Percentiles rank a stretch among this genome's conserved stretches.
phyloP scores from a whole-genome alignment of 2,797 vertebrate species.

The Tympanoctomys barrerae region DNA sequence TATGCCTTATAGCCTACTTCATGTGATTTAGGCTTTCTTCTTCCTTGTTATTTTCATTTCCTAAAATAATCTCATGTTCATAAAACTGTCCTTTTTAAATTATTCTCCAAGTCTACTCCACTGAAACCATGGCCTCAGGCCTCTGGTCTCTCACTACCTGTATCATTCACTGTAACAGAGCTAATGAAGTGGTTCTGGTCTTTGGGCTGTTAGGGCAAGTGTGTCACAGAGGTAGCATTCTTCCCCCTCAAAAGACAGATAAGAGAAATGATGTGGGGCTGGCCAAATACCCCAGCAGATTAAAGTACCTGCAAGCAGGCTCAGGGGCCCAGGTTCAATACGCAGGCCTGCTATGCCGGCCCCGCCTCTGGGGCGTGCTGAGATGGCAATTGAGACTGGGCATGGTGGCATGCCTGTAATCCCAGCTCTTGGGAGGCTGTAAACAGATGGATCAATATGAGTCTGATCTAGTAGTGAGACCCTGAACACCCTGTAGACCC shows the following conservation, averaged over 20 bases:
- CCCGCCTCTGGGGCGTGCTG: too few relatives aligned
- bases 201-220: slow-evolving; percentile 7
- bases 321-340: too few relatives aligned
- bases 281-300: too few relatives aligned
- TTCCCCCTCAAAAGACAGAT: not conserved
- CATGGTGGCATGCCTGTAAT: too few relatives aligned
- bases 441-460: too few relatives aligned
- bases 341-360: too few relatives aligned
- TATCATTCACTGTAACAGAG: not conserved
- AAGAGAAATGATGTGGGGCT: not conserved
- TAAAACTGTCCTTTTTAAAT: slow-evolving; percentile 29
- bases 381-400: too few relatives aligned
- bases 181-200: not conserved
- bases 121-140: not conserved
- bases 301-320: too few relatives aligned
- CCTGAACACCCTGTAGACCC: too few relatives aligned
- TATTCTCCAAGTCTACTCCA: not conserved
- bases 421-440: too few relatives aligned
- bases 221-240: not conserved
- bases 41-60: slow-evolving; percentile 44
- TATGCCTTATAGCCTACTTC: slow-evolving; percentile 41
- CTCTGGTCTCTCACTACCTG: not conserved
- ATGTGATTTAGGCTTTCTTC: slow-evolving; percentile 35
- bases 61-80: slow-evolving; percentile 22
- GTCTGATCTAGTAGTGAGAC: too few relatives aligned